phyloP scores from a whole-genome alignment of 2,888 invertebrate genomes.

The Seira ritae region DNA sequence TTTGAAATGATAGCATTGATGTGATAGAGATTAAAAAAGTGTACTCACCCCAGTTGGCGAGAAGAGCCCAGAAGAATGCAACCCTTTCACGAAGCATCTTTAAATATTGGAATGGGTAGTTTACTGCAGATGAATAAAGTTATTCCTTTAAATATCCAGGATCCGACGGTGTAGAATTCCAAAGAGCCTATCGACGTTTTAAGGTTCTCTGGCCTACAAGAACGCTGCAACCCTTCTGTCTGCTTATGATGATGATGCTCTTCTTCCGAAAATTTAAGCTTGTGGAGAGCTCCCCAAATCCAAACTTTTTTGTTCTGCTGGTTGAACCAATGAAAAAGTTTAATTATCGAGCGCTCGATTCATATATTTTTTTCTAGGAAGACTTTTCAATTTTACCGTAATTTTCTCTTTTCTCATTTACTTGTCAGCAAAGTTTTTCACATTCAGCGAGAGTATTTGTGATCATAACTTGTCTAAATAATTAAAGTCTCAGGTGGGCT shows the following conservation, averaged over 20 bases:
- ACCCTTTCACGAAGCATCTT: conserved; percentile 53
- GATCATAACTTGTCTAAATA: conserved; percentile 60
- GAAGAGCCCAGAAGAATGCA: conserved; percentile 62
- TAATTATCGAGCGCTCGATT: conserved; percentile 12
- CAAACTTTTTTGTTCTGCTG: conserved; percentile 8
- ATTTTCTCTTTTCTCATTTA: conserved; percentile 17
- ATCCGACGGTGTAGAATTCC: too few species aligned
- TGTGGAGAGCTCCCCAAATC: not conserved
- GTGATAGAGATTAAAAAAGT: not conserved
- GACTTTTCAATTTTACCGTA: not conserved
- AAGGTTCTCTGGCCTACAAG: too few species aligned
- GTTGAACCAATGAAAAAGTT: conserved; percentile 26
- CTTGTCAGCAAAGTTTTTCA: conserved; percentile 19
- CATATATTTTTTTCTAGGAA: not conserved
- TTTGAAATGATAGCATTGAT: too few species aligned
- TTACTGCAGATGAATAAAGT: too few species aligned
- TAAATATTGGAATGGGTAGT: not conserved
- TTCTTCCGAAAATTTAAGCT: conserved; percentile 8
- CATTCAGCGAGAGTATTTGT: conserved; percentile 34
- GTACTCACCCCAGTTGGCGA: conserved; percentile 68
- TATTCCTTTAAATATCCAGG: too few species aligned
- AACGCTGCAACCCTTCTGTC: too few species aligned
- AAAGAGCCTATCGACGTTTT: too few species aligned
- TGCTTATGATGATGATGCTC: too few species aligned
- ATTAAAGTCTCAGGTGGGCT: conserved; percentile 60